Conservation (phyloP, 2,888 invertebrate genomes). For the Charanyca ferruginea region DNA sequence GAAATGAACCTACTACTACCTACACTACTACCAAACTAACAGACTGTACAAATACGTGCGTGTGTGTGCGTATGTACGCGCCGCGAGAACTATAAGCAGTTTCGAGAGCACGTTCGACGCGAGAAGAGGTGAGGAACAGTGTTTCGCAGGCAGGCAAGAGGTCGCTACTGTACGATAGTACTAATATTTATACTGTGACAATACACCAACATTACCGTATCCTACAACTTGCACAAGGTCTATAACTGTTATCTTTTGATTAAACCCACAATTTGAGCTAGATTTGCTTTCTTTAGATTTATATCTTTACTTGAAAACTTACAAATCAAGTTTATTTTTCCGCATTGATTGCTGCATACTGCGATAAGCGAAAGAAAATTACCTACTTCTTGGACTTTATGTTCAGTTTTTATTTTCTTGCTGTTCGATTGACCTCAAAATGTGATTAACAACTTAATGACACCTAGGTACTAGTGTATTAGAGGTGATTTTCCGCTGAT, state of each 20-base stretch:
- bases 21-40: too few relatives aligned
- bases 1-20: too few relatives aligned
- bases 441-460: background rate
- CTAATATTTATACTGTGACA: too few relatives aligned
- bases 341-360: slow-evolving; percentile 51
- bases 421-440: slow-evolving; percentile 13
- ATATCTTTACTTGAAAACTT: slow-evolving; percentile 41
- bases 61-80: too few relatives aligned
- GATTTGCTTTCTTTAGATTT: slow-evolving; percentile 45
- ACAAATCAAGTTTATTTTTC: slow-evolving; percentile 46
- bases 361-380: slow-evolving; percentile 43
- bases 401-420: slow-evolving; percentile 14
- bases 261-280: slow-evolving; percentile 37
- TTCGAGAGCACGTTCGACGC: too few relatives aligned
- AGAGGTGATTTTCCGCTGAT: background rate
- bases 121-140: too few relatives aligned
- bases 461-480: background rate
- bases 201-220: background rate
- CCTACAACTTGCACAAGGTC: slow-evolving; percentile 22
- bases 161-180: too few relatives aligned
- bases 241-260: slow-evolving; percentile 50
- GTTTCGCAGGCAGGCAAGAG: too few relatives aligned
- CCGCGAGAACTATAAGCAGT: too few relatives aligned
- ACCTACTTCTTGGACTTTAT: slow-evolving; percentile 23
- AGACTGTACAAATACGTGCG: too few relatives aligned